Conservation (phyloP, 2,113 vertebrate species). For the Myiopsitta monachus region DNA sequence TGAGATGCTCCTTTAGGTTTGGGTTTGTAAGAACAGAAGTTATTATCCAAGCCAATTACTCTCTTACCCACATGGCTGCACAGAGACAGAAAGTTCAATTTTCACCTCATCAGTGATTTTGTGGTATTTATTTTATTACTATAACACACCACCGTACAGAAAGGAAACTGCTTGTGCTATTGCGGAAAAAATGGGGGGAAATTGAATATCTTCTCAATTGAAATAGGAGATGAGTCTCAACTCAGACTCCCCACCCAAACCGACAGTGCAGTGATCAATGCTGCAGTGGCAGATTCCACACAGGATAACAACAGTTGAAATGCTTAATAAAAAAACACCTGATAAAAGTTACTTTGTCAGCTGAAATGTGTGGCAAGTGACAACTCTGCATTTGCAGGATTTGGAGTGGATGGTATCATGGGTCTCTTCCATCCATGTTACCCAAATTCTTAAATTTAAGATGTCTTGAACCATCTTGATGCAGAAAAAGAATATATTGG, state of each 20-base stretch:
- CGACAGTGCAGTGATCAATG: conserved; percentile 26
- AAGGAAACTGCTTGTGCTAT: conserved; percentile 72
- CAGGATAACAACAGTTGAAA: conserved; percentile 48
- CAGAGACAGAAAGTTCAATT: conserved; percentile 78
- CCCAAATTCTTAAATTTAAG: background rate
- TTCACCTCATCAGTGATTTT: conserved; percentile 78
- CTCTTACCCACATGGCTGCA: conserved; percentile 80
- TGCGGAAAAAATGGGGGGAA: conserved; percentile 57
- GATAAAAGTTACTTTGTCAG: conserved; percentile 38
- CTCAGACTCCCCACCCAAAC: conserved; percentile 29
- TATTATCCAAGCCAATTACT: conserved; percentile 81
- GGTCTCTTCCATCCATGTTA: background rate
- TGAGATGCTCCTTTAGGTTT: conserved; percentile 77
- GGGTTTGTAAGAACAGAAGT: conserved; percentile 75
- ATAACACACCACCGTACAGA: conserved; percentile 62
- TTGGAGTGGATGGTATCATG: background rate
- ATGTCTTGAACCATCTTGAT: background rate
- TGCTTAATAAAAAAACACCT: conserved; percentile 33
- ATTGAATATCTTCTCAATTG: conserved; percentile 65
- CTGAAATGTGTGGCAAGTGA: background rate
- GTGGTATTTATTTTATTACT: conserved; percentile 79
- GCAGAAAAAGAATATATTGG: background rate
- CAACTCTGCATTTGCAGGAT: background rate
- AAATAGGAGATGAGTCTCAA: conserved; percentile 58
- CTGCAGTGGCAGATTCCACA: conserved; percentile 15